A percentile compares a stretch with the other conserved stretches of the same genome.
phyloP scores from a whole-genome alignment of 2,113 vertebrate genomes.

The Tychaedon coryphoeus region DNA sequence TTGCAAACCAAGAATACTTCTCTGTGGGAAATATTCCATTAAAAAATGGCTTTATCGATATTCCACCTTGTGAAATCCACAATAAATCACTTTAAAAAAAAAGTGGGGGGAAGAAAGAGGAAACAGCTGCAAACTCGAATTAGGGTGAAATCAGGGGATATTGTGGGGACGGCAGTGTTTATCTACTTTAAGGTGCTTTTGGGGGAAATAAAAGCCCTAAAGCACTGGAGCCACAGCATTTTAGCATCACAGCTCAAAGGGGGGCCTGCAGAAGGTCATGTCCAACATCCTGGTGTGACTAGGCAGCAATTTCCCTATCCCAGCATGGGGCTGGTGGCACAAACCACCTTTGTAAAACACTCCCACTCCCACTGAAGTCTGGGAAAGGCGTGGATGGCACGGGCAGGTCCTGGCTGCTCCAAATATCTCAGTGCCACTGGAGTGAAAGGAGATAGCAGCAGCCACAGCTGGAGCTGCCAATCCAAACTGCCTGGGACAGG shows the following conservation, averaged over 20 bases:
- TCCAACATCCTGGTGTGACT: rapidly evolving
- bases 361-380: neutral
- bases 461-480: neutral
- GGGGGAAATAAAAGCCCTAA: neutral
- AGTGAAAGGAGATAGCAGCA: neutral
- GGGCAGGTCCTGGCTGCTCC: neutral
- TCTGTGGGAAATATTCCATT: neutral
- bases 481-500: rapidly evolving
- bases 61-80: neutral
- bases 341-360: neutral
- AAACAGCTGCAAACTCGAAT: neutral
- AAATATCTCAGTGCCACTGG: conserved; percentile 12
- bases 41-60: rapidly evolving
- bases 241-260: neutral
- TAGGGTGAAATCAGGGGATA: neutral
- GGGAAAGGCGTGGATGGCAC: rapidly evolving
- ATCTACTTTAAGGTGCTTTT: neutral
- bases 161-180: neutral
- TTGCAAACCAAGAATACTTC: neutral
- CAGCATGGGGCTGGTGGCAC: neutral
- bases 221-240: rapidly evolving
- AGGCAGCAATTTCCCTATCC: rapidly evolving
- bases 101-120: neutral
- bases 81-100: neutral
- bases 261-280: neutral